Percentiles rank a stretch among this genome's conserved stretches.
Evolutionary conservation across 2,888 invertebrate genomes (phyloP).

Genomic region (Gymnocheta viridis): DNA sequence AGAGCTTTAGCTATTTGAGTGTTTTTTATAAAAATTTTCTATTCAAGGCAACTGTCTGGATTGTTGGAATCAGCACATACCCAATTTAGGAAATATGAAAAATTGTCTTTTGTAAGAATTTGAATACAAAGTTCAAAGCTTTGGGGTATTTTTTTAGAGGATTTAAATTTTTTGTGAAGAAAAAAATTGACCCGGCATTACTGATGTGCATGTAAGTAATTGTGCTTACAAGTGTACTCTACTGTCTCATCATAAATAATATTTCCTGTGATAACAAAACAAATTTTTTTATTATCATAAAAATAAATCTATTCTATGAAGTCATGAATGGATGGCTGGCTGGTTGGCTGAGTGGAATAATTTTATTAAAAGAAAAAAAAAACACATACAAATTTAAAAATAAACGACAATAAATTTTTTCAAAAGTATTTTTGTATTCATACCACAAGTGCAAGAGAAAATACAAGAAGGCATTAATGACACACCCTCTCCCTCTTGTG

Average conservation of each 20-base stretch:
- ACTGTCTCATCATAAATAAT: conserved; percentile 61
- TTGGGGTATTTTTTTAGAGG: no score
- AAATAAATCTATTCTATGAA: conserved; percentile 56
- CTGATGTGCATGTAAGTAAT: no score
- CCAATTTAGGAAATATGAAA: no score
- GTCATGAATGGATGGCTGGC: conserved; percentile 10
- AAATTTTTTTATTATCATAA: conserved; percentile 62
- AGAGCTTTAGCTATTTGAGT: no score
- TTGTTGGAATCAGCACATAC: no score
- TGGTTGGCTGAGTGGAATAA: neutral
- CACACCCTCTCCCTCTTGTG: conserved; percentile 57
- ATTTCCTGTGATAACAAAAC: conserved; percentile 65
- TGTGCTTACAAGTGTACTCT: neutral
- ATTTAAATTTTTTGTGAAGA: no score
- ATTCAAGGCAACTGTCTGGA: no score
- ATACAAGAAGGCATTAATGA: conserved; percentile 6
- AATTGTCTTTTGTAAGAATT: no score
- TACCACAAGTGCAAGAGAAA: conserved; percentile 56
- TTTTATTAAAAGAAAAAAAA: conserved; percentile 2
- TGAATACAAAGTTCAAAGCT: no score
- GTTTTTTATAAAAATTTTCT: no score
- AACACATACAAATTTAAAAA: conserved; percentile 10
- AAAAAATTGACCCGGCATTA: no score
- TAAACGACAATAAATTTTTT: conserved; percentile 26
- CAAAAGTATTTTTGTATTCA: neutral